Percentiles rank a stretch among this genome's conserved stretches.
Evolutionary conservation across 2,113 vertebrate genomes (phyloP).

Genomic region (Strix aluco): DNA sequence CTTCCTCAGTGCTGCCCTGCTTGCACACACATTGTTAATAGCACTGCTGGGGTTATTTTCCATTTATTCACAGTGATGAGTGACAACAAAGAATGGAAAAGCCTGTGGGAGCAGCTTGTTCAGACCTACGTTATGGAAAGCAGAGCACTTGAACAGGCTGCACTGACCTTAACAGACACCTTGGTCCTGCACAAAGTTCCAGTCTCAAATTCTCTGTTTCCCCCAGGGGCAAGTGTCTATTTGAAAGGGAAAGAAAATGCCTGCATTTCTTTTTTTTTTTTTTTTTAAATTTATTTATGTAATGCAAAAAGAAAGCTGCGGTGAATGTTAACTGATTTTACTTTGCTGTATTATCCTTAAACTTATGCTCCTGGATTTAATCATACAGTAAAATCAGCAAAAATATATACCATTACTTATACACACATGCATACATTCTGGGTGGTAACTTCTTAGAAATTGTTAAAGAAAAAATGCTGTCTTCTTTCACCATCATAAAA

Average conservation of each 20-base stretch:
- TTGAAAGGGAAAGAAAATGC: not conserved
- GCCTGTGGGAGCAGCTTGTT: not conserved
- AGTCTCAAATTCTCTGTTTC: not conserved
- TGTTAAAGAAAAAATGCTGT: not conserved
- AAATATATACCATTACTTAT: not conserved
- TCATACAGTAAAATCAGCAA: not conserved
- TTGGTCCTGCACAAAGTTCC: not conserved
- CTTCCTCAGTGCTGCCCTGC: not conserved
- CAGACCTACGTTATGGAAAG: not conserved
- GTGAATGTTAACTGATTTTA: not conserved
- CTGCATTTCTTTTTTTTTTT: not conserved
- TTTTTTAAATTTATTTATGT: not conserved
- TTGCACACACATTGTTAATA: not conserved
- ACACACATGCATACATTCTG: not conserved
- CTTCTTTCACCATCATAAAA: not conserved
- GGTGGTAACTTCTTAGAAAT: not conserved
- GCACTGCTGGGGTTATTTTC: not conserved
- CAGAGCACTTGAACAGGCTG: not conserved
- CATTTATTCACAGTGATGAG: not conserved
- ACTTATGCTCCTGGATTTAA: not conserved
- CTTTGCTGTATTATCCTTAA: not conserved
- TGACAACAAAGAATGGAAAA: not conserved
- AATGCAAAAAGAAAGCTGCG: not conserved
- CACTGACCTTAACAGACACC: not conserved
- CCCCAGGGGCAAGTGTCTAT: not conserved